Evolutionary conservation across 2,113 vertebrate species (phyloP).

Genomic region (Carollia perspicillata): DNA sequence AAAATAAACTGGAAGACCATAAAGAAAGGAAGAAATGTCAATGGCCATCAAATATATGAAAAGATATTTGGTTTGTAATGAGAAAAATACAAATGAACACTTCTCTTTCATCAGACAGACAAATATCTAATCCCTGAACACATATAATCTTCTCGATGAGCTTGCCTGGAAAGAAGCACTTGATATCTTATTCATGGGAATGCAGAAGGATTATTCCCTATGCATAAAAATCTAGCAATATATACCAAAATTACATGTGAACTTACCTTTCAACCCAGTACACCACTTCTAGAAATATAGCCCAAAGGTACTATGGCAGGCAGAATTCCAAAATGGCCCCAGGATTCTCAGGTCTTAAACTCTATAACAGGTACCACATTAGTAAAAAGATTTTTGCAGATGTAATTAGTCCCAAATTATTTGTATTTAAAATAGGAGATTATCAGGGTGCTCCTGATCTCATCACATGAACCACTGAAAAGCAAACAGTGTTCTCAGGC

Average conservation of each 20-base stretch:
- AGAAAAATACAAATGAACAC: not conserved
- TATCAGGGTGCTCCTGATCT: not conserved
- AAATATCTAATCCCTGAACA: not conserved
- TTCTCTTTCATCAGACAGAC: not conserved
- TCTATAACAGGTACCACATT: not conserved
- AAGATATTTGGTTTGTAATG: not conserved
- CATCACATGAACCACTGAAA: not conserved
- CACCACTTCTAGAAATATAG: not conserved
- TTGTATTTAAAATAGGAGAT: not conserved
- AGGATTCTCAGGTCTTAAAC: not conserved
- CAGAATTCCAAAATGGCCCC: not conserved
- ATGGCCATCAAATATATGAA: not conserved
- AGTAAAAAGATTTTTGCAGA: not conserved
- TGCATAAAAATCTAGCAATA: not conserved
- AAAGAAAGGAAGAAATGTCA: not conserved
- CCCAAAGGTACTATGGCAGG: not conserved
- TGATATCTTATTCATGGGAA: not conserved
- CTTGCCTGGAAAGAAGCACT: not conserved
- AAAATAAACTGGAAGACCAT: not conserved
- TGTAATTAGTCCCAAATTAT: not conserved
- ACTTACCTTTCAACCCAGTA: not conserved
- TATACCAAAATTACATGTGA: not conserved
- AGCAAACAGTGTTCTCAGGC: not conserved
- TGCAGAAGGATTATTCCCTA: not conserved
- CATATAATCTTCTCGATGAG: not conserved